phyloP scores from a whole-genome alignment of 2,888 invertebrate species.

The Eupithecia centaureata region DNA sequence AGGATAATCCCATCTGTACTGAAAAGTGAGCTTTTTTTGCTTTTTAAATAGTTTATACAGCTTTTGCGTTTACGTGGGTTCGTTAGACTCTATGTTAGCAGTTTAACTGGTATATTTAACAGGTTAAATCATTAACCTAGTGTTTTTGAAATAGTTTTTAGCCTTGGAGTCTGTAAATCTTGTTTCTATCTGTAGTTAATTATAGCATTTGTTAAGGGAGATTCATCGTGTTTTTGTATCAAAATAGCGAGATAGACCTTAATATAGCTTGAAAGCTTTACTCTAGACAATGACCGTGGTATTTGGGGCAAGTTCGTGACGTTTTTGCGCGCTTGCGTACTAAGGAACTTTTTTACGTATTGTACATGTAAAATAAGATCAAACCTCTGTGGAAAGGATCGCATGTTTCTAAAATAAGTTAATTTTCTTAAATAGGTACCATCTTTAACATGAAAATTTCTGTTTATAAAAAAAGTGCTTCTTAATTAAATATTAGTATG shows the following conservation, averaged over 20 bases:
- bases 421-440: no score
- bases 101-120: not conserved
- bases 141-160: not conserved
- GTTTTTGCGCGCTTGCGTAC: conserved; percentile 24
- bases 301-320: conserved; percentile 21
- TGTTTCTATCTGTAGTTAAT: not conserved
- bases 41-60: not conserved
- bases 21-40: conserved; percentile 13
- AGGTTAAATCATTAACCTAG: not conserved
- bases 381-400: not conserved
- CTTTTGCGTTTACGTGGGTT: not conserved
- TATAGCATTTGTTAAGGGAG: not conserved
- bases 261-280: not conserved
- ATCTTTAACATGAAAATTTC: no score
- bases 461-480: not conserved
- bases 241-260: not conserved
- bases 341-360: conserved; percentile 11
- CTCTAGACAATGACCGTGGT: conserved; percentile 20
- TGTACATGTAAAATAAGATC: not conserved
- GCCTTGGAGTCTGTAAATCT: not conserved
- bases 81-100: not conserved
- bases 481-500: no score
- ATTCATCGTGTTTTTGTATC: not conserved
- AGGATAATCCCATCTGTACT: conserved; percentile 5
- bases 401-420: no score